phyloP scores from a whole-genome alignment of 1,140 invertebrate species.

The Archegozetes longisetosus region DNA sequence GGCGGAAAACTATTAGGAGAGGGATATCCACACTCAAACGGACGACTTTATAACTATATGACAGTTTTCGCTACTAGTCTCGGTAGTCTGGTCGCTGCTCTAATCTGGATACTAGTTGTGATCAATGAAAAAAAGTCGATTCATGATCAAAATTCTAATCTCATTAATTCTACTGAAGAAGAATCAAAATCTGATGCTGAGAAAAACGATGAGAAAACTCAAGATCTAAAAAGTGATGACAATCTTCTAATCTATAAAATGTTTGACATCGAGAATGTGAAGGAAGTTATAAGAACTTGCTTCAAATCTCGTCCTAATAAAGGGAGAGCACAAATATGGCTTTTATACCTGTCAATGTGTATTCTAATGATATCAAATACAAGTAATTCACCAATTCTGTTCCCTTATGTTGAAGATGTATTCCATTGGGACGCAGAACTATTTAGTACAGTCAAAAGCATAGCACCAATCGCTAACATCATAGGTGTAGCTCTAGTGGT shows the following conservation, averaged over 20 bases:
- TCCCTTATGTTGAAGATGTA: background rate
- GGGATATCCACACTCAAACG: background rate
- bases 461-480: background rate
- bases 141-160: no score
- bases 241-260: background rate
- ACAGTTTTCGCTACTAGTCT: background rate
- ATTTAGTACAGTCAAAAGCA: background rate
- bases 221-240: no score
- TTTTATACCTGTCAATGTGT: background rate
- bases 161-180: no score
- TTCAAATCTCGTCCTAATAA: background rate
- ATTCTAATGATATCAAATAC: background rate
- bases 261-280: background rate
- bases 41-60: background rate
- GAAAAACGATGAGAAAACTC: no score
- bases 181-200: background rate
- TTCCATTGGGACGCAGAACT: background rate
- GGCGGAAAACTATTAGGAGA: background rate
- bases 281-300: background rate
- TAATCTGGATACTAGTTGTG: background rate
- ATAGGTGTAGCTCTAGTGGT: background rate
- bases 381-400: background rate
- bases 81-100: background rate
- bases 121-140: background rate
- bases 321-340: background rate